phyloP scores from a whole-genome alignment of 2,113 vertebrate genomes.

The Pipa parva region DNA sequence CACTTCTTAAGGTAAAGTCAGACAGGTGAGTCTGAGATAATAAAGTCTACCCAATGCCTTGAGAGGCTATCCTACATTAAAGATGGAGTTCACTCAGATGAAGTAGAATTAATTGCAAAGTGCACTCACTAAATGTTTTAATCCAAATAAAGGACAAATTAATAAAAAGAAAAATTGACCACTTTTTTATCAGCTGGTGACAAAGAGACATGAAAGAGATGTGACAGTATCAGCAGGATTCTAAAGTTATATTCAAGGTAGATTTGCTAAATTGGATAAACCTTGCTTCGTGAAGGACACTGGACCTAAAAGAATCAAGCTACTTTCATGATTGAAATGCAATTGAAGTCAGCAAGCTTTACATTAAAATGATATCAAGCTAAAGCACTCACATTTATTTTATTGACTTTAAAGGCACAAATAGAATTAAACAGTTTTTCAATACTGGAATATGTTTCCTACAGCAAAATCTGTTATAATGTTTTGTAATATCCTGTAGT shows the following conservation, averaged over 20 bases:
- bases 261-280: conserved; percentile 35
- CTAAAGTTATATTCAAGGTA: conserved; percentile 17
- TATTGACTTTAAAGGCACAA: too few species aligned
- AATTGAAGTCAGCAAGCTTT: conserved; percentile 18
- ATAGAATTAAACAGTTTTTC: neutral
- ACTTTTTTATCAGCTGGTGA: conserved; percentile 5
- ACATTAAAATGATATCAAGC: neutral
- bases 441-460: too few species aligned
- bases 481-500: too few species aligned
- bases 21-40: conserved; percentile 32
- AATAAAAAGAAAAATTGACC: conserved; percentile 7
- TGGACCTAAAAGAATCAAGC: neutral
- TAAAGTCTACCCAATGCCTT: conserved; percentile 18
- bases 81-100: conserved; percentile 26
- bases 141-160: conserved; percentile 13
- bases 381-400: neutral
- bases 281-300: conserved; percentile 13
- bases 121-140: conserved; percentile 25
- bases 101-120: conserved; percentile 18
- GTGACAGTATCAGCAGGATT: conserved; percentile 32
- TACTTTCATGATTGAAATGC: conserved; percentile 1
- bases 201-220: conserved; percentile 37
- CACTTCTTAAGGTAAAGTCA: conserved; percentile 15
- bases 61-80: conserved; percentile 26
- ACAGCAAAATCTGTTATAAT: too few species aligned